Percentiles rank a stretch among this genome's conserved stretches.
Conservation (phyloP, 1,140 invertebrate genomes). For the Drosophila dunni region DNA sequence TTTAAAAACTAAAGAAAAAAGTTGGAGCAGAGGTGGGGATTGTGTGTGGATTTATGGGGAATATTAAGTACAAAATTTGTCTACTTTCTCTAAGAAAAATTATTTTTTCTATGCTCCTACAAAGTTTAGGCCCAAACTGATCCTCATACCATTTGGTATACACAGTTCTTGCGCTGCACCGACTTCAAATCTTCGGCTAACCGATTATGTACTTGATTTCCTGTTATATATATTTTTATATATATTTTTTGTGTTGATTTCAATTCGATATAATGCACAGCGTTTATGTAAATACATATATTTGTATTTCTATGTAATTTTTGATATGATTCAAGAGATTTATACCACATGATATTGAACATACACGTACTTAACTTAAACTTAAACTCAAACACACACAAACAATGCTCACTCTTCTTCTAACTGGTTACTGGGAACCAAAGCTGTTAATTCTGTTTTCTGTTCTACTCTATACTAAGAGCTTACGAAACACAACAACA, state of each 20-base stretch:
- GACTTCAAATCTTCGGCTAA: not conserved
- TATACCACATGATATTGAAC: constrained; percentile 32
- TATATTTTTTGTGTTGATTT: constrained; percentile 32
- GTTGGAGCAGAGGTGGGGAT: not conserved
- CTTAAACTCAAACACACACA: no score
- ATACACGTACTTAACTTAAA: constrained; percentile 2
- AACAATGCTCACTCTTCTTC: constrained; percentile 43
- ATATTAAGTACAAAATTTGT: no score
- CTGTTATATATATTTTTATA: constrained; percentile 65
- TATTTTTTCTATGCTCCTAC: no score
- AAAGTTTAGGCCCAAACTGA: no score
- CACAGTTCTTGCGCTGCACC: not conserved
- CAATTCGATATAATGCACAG: constrained; percentile 58
- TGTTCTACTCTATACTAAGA: constrained; percentile 57
- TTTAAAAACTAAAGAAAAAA: not conserved
- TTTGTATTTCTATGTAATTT: constrained; percentile 48
- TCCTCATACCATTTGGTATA: no score
- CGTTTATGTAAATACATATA: constrained; percentile 74
- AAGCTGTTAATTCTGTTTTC: constrained; percentile 20
- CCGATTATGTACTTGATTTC: not conserved
- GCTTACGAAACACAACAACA: constrained; percentile 60
- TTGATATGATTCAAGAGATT: constrained; percentile 66
- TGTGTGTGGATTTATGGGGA: not conserved
- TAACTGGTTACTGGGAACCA: constrained; percentile 57
- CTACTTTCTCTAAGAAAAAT: no score